A percentile compares a stretch with the other conserved stretches of the same genome.
phyloP scores from a whole-genome alignment of 2,888 invertebrate genomes.

The Drosophila birchii region DNA sequence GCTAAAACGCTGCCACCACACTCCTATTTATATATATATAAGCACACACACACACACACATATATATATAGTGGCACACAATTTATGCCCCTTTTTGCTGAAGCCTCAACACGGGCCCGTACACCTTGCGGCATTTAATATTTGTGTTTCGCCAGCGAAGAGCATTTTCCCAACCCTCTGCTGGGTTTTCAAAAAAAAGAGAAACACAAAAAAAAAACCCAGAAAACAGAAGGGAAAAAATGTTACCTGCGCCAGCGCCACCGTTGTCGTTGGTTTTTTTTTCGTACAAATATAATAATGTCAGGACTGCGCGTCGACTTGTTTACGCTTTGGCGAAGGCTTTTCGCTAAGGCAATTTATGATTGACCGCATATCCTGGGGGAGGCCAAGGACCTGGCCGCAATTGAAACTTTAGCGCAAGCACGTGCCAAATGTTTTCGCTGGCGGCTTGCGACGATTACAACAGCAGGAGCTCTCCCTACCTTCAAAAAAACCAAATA shows the following conservation, averaged over 20 bases:
- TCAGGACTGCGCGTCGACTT: constrained; percentile 69
- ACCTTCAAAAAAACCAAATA: too few species aligned
- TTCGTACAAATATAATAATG: constrained; percentile 74
- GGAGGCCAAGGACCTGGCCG: constrained; percentile 35
- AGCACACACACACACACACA: constrained; percentile 25
- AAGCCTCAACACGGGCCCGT: constrained; percentile 67
- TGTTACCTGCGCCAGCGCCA: constrained; percentile 50
- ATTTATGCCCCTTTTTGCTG: constrained; percentile 66
- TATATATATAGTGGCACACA: constrained; percentile 32
- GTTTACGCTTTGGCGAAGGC: constrained; percentile 74
- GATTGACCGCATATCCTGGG: constrained; percentile 69
- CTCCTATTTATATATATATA: constrained; percentile 6
- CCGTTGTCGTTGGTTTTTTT: constrained; percentile 37
- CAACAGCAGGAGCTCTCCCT: constrained; percentile 8
- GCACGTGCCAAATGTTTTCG: constrained; percentile 54
- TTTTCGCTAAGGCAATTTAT: constrained; percentile 72
- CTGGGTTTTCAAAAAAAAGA: constrained; percentile 23
- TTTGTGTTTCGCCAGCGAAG: constrained; percentile 64
- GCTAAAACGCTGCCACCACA: constrained; percentile 71
- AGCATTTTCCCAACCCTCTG: constrained; percentile 23
- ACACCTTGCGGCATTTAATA: constrained; percentile 81
- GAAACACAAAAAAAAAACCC: neutral
- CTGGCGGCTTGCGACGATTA: constrained; percentile 41
- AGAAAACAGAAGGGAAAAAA: constrained; percentile 35
- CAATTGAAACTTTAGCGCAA: constrained; percentile 46